Evolutionary conservation across 2,888 invertebrate genomes (phyloP).

Genomic region (Ochropacha duplaris): DNA sequence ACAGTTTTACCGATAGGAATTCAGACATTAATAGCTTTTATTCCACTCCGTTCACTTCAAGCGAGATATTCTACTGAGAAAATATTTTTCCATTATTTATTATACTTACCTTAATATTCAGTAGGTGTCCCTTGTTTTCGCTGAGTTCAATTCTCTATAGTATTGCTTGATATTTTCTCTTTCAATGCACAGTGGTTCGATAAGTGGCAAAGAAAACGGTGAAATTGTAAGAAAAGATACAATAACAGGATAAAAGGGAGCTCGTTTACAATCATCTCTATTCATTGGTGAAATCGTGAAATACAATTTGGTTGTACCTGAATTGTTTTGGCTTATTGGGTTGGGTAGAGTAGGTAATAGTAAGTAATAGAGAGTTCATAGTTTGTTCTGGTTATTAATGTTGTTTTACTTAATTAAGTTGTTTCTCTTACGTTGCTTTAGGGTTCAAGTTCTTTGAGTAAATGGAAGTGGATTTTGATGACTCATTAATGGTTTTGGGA

Average conservation of each 20-base stretch:
- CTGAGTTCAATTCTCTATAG: slow-evolving; percentile 27
- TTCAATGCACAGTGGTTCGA: slow-evolving; percentile 43
- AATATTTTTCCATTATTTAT: slow-evolving; percentile 26
- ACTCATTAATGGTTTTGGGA: not conserved
- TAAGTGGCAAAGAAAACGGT: slow-evolving; percentile 43
- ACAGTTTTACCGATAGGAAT: slow-evolving; percentile 16
- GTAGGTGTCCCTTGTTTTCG: slow-evolving; percentile 30
- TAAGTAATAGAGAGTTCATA: not conserved
- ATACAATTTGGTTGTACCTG: slow-evolving; percentile 20
- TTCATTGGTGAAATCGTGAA: slow-evolving; percentile 52
- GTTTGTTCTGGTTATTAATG: not conserved
- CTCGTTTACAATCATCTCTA: slow-evolving; percentile 58
- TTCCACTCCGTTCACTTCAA: slow-evolving; percentile 10
- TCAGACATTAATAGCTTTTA: slow-evolving; percentile 21
- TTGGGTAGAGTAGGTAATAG: not conserved
- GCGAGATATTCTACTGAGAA: slow-evolving; percentile 11
- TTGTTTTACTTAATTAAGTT: not conserved
- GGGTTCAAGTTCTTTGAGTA: not conserved
- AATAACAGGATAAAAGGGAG: slow-evolving; percentile 51
- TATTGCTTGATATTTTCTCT: slow-evolving; percentile 45
- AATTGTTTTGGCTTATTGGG: slow-evolving; percentile 7
- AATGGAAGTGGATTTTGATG: too few species aligned
- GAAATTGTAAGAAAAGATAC: slow-evolving; percentile 51
- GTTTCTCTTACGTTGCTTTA: not conserved
- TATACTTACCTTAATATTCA: slow-evolving; percentile 36